A percentile compares a stretch with the other conserved stretches of the same genome.
These are phyloP conservation scores for Chelon labrosus DNA, from an alignment of 2,797 vertebrate genomes.

Conservation along the genomic window DNA sequence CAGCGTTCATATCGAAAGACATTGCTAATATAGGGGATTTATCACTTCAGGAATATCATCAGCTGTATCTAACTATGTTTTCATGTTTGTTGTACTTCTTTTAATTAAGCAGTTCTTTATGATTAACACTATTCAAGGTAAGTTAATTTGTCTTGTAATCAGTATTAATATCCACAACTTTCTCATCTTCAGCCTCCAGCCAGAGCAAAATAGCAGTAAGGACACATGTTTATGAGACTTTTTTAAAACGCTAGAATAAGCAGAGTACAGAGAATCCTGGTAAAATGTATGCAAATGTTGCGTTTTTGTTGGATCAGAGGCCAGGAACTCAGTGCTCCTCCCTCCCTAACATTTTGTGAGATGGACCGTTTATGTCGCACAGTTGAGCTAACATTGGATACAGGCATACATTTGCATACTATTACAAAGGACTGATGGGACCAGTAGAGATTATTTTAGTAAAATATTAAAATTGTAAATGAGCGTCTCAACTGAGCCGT, in stretches of 20 bases:
- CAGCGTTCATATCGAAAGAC: slow-evolving; percentile 46
- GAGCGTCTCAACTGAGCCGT: slow-evolving; percentile 17
- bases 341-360: slow-evolving; percentile 13
- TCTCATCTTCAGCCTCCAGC: too few species aligned
- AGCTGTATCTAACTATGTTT: not conserved
- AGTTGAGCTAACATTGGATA: slow-evolving; percentile 11
- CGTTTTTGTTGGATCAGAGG: slow-evolving; percentile 3
- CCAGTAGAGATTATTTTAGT: not conserved
- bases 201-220: too few species aligned
- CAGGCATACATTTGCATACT: slow-evolving; percentile 62
- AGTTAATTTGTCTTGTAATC: not conserved
- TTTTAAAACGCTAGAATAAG: too few species aligned
- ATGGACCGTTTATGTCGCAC: slow-evolving; percentile 44
- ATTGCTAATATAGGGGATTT: slow-evolving; percentile 30
- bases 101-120: not conserved
- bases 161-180: not conserved
- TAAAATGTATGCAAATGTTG: not conserved
- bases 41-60: slow-evolving; percentile 29
- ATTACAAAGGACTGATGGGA: slow-evolving; percentile 40
- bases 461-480: slow-evolving; percentile 39
- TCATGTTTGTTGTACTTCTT: slow-evolving; percentile 8
- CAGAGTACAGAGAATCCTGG: too few species aligned
- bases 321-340: not conserved
- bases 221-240: too few species aligned
- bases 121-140: not conserved